These are phyloP conservation scores for Arrhamphus sclerolepis DNA, from an alignment of 2,797 vertebrate species.

Conservation along the genomic window DNA sequence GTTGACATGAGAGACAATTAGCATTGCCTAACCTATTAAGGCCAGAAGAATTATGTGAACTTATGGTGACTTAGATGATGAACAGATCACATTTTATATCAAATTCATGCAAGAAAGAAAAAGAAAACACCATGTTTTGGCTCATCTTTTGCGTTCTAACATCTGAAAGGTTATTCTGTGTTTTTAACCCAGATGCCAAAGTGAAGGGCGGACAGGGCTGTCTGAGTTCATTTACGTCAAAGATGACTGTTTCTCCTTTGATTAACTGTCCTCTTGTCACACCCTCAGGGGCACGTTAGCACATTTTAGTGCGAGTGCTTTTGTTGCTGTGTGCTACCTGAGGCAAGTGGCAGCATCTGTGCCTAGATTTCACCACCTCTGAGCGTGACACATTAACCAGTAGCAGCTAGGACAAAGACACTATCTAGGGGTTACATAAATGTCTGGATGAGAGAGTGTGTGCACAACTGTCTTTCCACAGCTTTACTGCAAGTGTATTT, in stretches of 20 bases:
- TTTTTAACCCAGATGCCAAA: conserved; percentile 13
- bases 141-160: neutral
- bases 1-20: neutral
- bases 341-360: conserved; percentile 59
- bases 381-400: conserved; percentile 59
- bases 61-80: no score
- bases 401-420: conserved; percentile 73
- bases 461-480: neutral
- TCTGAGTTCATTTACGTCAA: conserved; percentile 67
- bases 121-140: neutral
- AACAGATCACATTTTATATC: no score
- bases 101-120: no score
- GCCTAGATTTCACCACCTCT: conserved; percentile 64
- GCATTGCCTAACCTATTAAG: neutral
- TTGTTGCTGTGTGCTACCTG: conserved; percentile 28
- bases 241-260: conserved; percentile 61
- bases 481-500: conserved; percentile 5
- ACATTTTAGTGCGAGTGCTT: conserved; percentile 30
- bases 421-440: conserved; percentile 44
- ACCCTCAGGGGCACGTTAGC: conserved; percentile 61
- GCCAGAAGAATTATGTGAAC: no score
- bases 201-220: conserved; percentile 41
- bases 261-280: conserved; percentile 67
- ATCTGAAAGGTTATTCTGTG: conserved; percentile 16
- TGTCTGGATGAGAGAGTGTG: neutral